Evolutionary conservation across 1,140 invertebrate species (phyloP).

Genomic region (Teleogryllus occipitalis): DNA sequence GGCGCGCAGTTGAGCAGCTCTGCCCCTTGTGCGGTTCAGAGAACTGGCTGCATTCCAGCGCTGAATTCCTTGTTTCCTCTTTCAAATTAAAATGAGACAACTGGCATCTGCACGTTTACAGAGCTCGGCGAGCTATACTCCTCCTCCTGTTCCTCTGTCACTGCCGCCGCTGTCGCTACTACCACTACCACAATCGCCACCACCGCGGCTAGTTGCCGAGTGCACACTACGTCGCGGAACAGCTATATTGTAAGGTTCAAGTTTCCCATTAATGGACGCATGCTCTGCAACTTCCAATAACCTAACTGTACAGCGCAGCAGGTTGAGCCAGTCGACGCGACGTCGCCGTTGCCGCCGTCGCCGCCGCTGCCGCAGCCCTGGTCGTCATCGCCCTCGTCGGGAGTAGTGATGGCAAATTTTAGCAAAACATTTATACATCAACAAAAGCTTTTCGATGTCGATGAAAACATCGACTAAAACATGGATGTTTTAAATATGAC

Average conservation of each 20-base stretch:
- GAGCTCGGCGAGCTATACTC: too few relatives aligned
- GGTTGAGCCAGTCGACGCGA: neutral
- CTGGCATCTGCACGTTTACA: neutral
- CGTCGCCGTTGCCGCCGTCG: too few relatives aligned
- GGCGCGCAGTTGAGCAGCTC: neutral
- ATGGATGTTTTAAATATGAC: too few relatives aligned
- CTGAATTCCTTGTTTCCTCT: neutral
- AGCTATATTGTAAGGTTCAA: neutral
- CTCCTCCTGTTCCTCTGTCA: too few relatives aligned
- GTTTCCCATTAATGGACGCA: neutral
- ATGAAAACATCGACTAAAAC: too few relatives aligned
- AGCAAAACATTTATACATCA: too few relatives aligned
- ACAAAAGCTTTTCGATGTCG: too few relatives aligned
- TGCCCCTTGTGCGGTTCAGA: neutral
- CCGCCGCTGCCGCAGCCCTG: too few relatives aligned
- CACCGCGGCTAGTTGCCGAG: too few relatives aligned
- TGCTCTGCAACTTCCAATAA: conserved; percentile 4
- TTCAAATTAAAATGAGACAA: neutral
- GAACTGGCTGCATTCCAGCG: neutral
- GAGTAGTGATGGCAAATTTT: too few relatives aligned
- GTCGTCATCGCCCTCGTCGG: too few relatives aligned
- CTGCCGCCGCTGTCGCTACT: too few relatives aligned
- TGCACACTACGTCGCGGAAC: neutral
- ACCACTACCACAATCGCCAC: neutral
- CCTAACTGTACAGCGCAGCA: neutral